Percentiles rank a stretch among this genome's conserved stretches.
Evolutionary conservation across 37 sponge, comb jelly and placozoan species (phyloP).

Genomic region (Corticium candelabrum): DNA sequence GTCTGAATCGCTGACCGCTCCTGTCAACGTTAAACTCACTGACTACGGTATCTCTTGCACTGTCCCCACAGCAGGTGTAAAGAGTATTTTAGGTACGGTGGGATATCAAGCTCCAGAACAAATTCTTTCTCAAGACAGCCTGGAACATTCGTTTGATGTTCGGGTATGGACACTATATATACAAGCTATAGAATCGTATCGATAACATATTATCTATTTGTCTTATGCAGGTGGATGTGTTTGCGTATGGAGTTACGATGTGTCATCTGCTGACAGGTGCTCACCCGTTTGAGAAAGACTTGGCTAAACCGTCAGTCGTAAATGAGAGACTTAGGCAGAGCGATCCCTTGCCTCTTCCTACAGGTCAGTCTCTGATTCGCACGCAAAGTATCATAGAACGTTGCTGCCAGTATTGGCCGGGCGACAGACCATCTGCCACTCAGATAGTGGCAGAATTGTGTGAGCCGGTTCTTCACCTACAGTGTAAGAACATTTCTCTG

Average conservation of each 20-base stretch:
- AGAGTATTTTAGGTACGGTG: conserved; percentile 82
- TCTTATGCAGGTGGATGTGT: too few species aligned
- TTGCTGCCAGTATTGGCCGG: background rate
- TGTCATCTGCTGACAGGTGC: conserved; percentile 85
- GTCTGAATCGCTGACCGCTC: conserved; percentile 44
- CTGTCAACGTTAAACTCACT: conserved; percentile 71
- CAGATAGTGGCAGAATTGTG: background rate
- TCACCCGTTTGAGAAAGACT: conserved; percentile 63
- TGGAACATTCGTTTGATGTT: background rate
- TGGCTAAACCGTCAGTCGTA: conserved; percentile 45
- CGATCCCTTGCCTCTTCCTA: background rate
- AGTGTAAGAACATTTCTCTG: background rate
- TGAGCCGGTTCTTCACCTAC: background rate
- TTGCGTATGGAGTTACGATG: conserved; percentile 82
- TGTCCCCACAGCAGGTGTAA: conserved; percentile 65
- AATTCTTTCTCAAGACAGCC: background rate
- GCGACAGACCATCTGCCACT: background rate
- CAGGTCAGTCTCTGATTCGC: background rate
- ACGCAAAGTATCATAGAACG: background rate
- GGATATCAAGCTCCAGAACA: conserved; percentile 80
- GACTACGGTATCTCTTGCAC: conserved; percentile 71
- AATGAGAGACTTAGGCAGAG: background rate
- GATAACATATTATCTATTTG: too few species aligned
- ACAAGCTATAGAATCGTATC: too few species aligned
- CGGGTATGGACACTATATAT: too few species aligned